These are phyloP conservation scores for Ryuthela nishihirai DNA, from an alignment of 2,888 invertebrate genomes.

Conservation along the genomic window DNA sequence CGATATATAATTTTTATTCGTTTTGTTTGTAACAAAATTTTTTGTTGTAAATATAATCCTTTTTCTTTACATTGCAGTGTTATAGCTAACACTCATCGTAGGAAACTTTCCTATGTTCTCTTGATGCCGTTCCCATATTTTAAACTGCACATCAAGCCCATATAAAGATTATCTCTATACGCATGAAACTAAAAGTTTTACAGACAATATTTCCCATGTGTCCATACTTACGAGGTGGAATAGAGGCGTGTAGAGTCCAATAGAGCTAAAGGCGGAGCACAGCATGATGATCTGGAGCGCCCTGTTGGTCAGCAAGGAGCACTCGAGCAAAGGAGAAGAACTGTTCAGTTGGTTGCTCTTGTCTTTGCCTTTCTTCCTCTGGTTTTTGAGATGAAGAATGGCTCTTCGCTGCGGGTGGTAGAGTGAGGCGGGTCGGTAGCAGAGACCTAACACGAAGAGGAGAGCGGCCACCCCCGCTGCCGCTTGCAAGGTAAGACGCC, in stretches of 20 bases:
- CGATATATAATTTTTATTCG: too few relatives aligned
- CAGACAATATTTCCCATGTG: too few relatives aligned
- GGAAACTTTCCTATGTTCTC: too few relatives aligned
- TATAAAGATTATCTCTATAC: too few relatives aligned
- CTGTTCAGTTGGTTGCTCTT: conserved; percentile 66
- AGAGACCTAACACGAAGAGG: conserved; percentile 79
- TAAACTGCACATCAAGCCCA: too few relatives aligned
- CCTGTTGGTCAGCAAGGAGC: conserved; percentile 75
- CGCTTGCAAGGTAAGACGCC: conserved; percentile 81
- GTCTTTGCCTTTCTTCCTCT: conserved; percentile 52
- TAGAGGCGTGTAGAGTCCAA: conserved; percentile 80
- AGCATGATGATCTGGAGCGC: conserved; percentile 76
- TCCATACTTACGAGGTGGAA: conserved; percentile 66
- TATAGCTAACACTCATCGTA: too few relatives aligned
- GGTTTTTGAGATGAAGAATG: conserved; percentile 72
- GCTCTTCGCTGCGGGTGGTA: conserved; percentile 88
- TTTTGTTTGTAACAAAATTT: too few relatives aligned
- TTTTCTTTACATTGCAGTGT: too few relatives aligned
- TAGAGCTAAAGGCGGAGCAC: conserved; percentile 72
- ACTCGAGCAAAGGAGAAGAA: conserved; percentile 78
- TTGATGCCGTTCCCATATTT: too few relatives aligned
- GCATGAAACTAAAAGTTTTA: too few relatives aligned
- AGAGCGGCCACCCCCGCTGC: conserved; percentile 73
- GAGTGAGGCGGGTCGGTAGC: conserved; percentile 81
- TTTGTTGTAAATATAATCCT: too few relatives aligned